Percentiles rank a stretch among this genome's conserved stretches.
These are phyloP conservation scores for Platichthys flesus DNA, from an alignment of 2,113 vertebrate genomes.

Conservation along the genomic window DNA sequence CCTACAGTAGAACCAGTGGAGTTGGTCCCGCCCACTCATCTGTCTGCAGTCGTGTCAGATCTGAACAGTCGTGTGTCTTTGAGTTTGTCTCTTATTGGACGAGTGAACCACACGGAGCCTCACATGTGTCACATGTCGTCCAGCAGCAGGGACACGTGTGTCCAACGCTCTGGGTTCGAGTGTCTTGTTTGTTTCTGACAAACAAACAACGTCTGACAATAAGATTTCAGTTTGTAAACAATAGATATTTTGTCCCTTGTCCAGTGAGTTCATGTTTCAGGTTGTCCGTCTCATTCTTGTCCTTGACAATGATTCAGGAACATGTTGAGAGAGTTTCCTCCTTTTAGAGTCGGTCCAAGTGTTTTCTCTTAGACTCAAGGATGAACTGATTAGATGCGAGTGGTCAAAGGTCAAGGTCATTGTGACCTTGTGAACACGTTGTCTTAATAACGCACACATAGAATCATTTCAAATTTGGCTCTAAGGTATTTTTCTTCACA, in stretches of 20 bases:
- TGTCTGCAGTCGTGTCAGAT: not conserved
- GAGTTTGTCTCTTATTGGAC: not conserved
- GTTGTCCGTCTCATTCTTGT: too few relatives aligned
- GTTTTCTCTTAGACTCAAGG: too few relatives aligned
- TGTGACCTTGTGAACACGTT: too few relatives aligned
- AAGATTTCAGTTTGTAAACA: not conserved
- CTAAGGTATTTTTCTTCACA: not conserved
- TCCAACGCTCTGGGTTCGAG: too few relatives aligned
- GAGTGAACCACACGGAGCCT: constrained; percentile 7
- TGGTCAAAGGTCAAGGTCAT: too few relatives aligned
- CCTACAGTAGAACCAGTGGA: constrained; percentile 1
- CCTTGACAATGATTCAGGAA: too few relatives aligned
- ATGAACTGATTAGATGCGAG: too few relatives aligned
- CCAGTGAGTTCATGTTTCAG: not conserved
- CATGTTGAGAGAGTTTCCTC: too few relatives aligned
- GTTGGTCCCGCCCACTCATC: constrained; percentile 1
- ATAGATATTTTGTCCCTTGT: not conserved
- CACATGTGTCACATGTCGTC: constrained; percentile 23
- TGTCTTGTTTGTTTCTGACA: not conserved
- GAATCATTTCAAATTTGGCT: too few relatives aligned
- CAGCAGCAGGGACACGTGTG: constrained; percentile 2
- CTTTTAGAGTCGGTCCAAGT: too few relatives aligned
- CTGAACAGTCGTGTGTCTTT: constrained; percentile 24
- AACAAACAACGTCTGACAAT: not conserved
- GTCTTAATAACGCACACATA: too few relatives aligned